Evolutionary conservation across 2,797 vertebrate species (phyloP).

Genomic region (Anolis apletophallus): DNA sequence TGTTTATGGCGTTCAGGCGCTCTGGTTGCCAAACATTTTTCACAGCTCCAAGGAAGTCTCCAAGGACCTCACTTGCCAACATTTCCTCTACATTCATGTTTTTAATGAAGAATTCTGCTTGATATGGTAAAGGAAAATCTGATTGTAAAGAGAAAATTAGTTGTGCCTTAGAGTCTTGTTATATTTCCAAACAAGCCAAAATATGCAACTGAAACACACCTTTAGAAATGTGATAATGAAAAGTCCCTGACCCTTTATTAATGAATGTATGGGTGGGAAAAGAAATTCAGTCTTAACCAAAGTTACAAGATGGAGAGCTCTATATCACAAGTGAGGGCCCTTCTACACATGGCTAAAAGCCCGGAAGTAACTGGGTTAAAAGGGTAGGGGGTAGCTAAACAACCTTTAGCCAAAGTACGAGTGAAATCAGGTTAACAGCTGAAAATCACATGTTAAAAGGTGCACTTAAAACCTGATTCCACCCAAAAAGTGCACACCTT

Average conservation of each 20-base stretch:
- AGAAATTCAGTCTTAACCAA: background rate
- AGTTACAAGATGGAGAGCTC: background rate
- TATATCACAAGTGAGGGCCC: too few species aligned
- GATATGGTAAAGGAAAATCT: slow-evolving; percentile 95
- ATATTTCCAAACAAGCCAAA: slow-evolving; percentile 5
- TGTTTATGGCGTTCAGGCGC: slow-evolving; percentile 96
- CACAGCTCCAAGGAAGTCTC: slow-evolving; percentile 96
- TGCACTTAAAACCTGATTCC: too few species aligned
- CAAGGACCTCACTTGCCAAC: slow-evolving; percentile 96
- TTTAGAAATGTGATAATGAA: background rate
- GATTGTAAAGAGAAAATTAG: slow-evolving; percentile 48
- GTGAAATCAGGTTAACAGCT: too few species aligned
- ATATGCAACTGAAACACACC: background rate
- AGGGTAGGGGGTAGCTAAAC: too few species aligned
- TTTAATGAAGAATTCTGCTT: slow-evolving; percentile 97
- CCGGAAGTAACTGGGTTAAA: too few species aligned
- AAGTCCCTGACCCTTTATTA: slow-evolving; percentile 37
- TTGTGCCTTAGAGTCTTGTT: slow-evolving; percentile 42
- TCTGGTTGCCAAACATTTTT: slow-evolving; percentile 99
- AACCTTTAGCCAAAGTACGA: too few species aligned
- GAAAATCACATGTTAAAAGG: too few species aligned
- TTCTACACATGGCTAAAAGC: too few species aligned
- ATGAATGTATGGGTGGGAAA: background rate
- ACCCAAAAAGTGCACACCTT: too few species aligned
- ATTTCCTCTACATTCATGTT: slow-evolving; percentile 99